Evolutionary conservation across 2,113 vertebrate genomes (phyloP).

Genomic region (Petrocephalus microphthalmus): DNA sequence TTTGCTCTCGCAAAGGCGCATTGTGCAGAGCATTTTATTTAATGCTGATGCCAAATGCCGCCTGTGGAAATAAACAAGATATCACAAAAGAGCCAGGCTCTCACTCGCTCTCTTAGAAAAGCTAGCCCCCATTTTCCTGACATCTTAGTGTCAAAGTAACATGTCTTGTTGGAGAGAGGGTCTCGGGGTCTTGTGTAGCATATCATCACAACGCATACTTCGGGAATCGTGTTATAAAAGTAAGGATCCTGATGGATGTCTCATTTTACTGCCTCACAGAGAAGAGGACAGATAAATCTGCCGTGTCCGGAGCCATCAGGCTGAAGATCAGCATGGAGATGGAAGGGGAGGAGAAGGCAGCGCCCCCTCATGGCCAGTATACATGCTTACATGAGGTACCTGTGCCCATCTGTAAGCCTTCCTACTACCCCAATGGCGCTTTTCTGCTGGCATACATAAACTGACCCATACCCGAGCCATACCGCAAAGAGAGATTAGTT

Average conservation of each 20-base stretch:
- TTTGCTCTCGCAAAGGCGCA: neutral
- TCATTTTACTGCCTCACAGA: conserved; percentile 57
- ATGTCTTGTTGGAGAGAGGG: neutral
- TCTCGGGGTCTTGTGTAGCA: neutral
- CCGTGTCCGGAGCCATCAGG: conserved; percentile 88
- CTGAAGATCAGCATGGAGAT: conserved; percentile 96
- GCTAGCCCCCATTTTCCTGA: neutral
- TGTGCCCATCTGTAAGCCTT: neutral
- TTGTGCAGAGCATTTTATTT: neutral
- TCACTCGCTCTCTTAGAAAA: neutral
- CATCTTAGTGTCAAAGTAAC: neutral
- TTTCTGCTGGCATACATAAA: neutral
- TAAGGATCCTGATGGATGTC: neutral
- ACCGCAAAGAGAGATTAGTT: neutral
- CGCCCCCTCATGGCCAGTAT: conserved; percentile 91
- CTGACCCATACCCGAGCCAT: neutral
- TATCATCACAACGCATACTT: neutral
- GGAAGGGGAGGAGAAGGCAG: conserved; percentile 92
- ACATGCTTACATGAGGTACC: conserved; percentile 96
- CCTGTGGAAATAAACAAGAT: conserved; percentile 6
- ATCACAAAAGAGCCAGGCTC: neutral
- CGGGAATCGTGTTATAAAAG: neutral
- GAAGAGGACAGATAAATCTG: conserved; percentile 93
- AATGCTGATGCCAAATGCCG: neutral
- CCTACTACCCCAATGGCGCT: neutral